Percentiles rank a stretch among this genome's conserved stretches.
Evolutionary conservation across 2,888 invertebrate genomes (phyloP).

Genomic region (Aspidiotus destructor): DNA sequence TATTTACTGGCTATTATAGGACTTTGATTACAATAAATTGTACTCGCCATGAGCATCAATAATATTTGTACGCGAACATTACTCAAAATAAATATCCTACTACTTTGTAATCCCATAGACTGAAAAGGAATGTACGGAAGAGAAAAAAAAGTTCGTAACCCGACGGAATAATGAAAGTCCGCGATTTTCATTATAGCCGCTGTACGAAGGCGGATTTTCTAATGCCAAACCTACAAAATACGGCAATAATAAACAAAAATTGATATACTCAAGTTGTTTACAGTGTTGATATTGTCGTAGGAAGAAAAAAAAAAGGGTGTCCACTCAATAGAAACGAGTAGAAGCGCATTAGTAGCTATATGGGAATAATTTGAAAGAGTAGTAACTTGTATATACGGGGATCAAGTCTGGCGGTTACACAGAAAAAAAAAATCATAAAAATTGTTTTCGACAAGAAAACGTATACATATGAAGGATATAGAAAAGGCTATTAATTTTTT

Average conservation of each 20-base stretch:
- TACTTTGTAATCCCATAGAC: too few species aligned
- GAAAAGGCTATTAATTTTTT: conserved; percentile 24
- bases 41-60: background rate
- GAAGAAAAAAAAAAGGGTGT: conserved; percentile 24
- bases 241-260: conserved; percentile 27
- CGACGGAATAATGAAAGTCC: conserved; percentile 5
- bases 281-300: conserved; percentile 25
- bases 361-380: conserved; percentile 27
- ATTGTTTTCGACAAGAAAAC: conserved; percentile 22
- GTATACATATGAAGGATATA: conserved; percentile 22
- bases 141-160: background rate
- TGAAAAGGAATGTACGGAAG: background rate
- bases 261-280: conserved; percentile 5
- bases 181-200: conserved; percentile 13
- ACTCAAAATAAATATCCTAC: background rate
- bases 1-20: too few species aligned
- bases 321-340: conserved; percentile 30
- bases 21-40: too few species aligned
- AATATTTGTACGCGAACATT: background rate
- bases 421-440: conserved; percentile 18
- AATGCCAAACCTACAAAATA: conserved; percentile 7
- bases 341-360: conserved; percentile 27
- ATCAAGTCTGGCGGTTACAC: conserved; percentile 25
- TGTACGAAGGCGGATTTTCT: conserved; percentile 7
- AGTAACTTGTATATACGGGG: conserved; percentile 5